Evolutionary conservation across 2,888 invertebrate species (phyloP), one percentile per base, ranked within the genome.

Genomic region (Oligia fasciuncula): DNA sequence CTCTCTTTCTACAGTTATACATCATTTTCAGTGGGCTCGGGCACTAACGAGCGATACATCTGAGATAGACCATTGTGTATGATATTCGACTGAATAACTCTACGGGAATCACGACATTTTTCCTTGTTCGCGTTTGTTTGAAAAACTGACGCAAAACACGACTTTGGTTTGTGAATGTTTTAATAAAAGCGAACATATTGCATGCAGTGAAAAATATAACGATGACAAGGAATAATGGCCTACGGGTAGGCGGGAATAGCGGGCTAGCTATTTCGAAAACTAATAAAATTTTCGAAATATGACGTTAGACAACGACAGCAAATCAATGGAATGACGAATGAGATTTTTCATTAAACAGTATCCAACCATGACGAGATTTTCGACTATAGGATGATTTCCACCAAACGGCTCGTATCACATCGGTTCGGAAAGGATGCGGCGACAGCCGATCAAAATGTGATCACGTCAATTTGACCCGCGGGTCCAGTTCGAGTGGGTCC

Each of bases 11-110:
- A 9, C 46, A 73, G 79, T 81, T 76, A 90, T 91, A 88, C 88
- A 91, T 90, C 87, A 90, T 88, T 85, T 85, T 79, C 67, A 85
- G 84, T 79, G 73, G 81, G 69, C 69, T 35, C 63, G 57, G 19
- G 85, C 63, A 84, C 85, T 90, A 90, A 89, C 89, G 90, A 88
- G 83, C 87, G 81, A 85, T 88, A 90, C 87, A 87, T 90, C 86
- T 85, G 80, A 79, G 76, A 86, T 81, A 85, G 76, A 82, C 54
- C 74, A 85, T 87, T 85, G 85, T 87, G 69, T 68, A 70, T 75
- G 80, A 82, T 82, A 85, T 85, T 85, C 86, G 69, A 81, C 85
- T 81, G 79, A 85, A 85, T 88, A 86, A 80, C 78, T 72, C 60
- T 29, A 73, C 66, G 54, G 51, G 63, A 76, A 76, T 79, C 70